Conservation (phyloP, 2,888 invertebrate species). For the Clunio marinus region DNA sequence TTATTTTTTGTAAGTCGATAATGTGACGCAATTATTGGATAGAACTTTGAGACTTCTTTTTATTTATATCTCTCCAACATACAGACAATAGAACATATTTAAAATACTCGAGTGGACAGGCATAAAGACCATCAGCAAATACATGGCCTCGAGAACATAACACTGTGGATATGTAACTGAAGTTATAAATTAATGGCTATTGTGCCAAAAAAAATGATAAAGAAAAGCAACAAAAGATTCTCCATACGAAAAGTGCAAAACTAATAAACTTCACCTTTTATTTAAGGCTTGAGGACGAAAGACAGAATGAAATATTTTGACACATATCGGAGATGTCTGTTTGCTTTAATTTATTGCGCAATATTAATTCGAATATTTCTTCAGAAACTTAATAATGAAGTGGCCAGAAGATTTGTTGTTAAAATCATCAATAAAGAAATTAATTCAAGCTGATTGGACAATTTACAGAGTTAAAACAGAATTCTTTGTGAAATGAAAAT, state of each 20-base stretch:
- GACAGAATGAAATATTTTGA: constrained; percentile 31
- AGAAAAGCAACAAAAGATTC: constrained; percentile 1
- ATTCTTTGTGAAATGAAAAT: no score
- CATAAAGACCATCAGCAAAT: background rate
- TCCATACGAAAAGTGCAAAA: constrained; percentile 27
- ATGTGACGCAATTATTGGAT: background rate
- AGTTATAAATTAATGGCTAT: constrained; percentile 35
- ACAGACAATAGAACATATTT: constrained; percentile 36
- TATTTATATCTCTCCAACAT: background rate
- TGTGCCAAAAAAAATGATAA: constrained; percentile 7
- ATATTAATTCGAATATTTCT: background rate
- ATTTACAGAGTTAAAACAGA: no score
- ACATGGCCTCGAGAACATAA: background rate
- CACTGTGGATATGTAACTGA: constrained; percentile 23
- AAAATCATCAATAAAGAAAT: background rate
- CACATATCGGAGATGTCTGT: background rate
- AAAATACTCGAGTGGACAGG: constrained; percentile 30
- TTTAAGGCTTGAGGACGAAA: background rate
- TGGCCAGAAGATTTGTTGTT: background rate
- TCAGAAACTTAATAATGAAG: background rate
- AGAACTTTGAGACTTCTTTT: background rate
- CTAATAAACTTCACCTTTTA: constrained; percentile 36
- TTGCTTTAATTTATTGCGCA: constrained; percentile 16
- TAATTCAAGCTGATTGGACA: background rate
- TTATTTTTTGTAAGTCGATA: background rate